Evolutionary conservation across 2,113 vertebrate species (phyloP), one percentile per base, ranked within the genome.

Genomic region (Maccullochella peelii): DNA sequence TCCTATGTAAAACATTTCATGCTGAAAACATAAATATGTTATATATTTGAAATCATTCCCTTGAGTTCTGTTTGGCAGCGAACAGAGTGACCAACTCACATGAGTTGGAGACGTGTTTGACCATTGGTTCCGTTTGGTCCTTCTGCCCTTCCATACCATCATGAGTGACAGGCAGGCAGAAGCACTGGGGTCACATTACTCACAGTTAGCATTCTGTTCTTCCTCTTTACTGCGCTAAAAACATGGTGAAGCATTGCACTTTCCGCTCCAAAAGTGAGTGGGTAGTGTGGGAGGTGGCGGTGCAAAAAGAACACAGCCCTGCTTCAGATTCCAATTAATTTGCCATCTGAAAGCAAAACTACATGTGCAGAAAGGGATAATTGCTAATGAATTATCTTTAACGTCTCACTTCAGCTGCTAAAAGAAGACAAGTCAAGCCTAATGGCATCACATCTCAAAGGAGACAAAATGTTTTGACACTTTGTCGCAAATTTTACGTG

Each of bases 191-290:
- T 94, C 89, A 88, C 81, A 93, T 94, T 86, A 93, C 89, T 93
- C 92, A 94, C 78, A 80, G 86, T 82, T 87, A 86, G 86, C 92
- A 93, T 93, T 93, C 93, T 93, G 93, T 94, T 91, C 89, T 78
- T 67, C 87, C 74, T 89, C 66, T 73, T 90, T 83, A 63, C 87
- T 89, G 86, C 82, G 59, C 86, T 92, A 91, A 86, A 90, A 93
- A 89, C 91, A 86, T 86, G 89, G 81, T 82, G 90, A 89, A 91
- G 83, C 87, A 30, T 80, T 86, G 82, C 86, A 86, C 91, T 92
- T 89, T 85, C 81, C 54, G 68, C 89, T 92, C 87, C 78, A 74
- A 79, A 83, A 77, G 83, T 77, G 82, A 92, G 94, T 90, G 91
- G 91, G 92, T 80, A 90, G 93, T 88, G 93, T 93, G 90, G 91